Percentiles rank a stretch among this genome's conserved stretches.
Evolutionary conservation across 2,888 invertebrate genomes (phyloP).

Genomic region (Callinectes sapidus): DNA sequence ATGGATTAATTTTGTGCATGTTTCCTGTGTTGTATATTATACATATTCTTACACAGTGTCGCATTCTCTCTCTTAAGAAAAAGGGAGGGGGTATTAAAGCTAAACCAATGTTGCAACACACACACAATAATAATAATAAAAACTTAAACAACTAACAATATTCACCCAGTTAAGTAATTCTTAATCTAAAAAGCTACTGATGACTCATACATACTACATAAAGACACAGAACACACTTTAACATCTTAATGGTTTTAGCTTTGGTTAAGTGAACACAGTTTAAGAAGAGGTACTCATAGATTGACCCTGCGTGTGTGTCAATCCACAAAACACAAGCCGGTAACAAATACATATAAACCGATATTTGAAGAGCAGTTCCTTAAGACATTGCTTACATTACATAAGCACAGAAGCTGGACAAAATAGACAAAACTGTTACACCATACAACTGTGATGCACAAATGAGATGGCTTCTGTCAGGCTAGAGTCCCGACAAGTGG

Average conservation of each 20-base stretch:
- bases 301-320: not conserved
- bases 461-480: not conserved
- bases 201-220: not conserved
- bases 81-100: not conserved
- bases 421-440: not conserved
- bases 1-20: not conserved
- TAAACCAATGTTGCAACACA: not conserved
- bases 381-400: not conserved
- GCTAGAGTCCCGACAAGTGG: not conserved
- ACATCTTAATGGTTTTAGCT: conserved; percentile 41
- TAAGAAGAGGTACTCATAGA: not conserved
- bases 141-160: not conserved
- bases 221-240: conserved; percentile 3
- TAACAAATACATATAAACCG: not conserved
- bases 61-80: not conserved
- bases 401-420: not conserved
- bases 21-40: not conserved
- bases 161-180: not conserved
- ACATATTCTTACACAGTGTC: not conserved
- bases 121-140: not conserved
- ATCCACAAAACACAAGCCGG: not conserved
- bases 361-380: not conserved
- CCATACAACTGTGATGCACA: not conserved
- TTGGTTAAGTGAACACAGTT: conserved; percentile 46
- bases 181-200: not conserved